These are phyloP conservation scores for Strigops habroptila DNA, from an alignment of 2,113 vertebrate species.

Conservation along the genomic window DNA sequence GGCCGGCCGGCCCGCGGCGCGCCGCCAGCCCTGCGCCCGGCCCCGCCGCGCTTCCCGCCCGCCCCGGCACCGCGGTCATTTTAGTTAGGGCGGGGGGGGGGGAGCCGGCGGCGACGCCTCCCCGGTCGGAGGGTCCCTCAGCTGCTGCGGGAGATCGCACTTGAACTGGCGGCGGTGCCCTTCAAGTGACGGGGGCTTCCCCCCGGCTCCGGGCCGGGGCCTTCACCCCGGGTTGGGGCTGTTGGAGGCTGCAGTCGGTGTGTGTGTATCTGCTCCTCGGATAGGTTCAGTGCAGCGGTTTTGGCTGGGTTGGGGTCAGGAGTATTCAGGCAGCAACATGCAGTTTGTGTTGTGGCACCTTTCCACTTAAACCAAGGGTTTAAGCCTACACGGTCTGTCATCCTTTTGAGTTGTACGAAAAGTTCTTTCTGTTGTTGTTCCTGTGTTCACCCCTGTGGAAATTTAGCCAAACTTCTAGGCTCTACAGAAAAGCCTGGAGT, in stretches of 20 bases:
- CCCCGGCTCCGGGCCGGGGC: not conserved
- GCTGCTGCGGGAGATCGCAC: not conserved
- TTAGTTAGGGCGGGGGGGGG: too few relatives aligned
- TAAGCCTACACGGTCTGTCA: rapidly evolving
- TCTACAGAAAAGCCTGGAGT: not conserved
- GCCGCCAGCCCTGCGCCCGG: not conserved
- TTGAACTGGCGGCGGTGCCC: not conserved
- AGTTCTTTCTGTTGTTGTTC: not conserved
- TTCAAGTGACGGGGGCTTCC: not conserved
- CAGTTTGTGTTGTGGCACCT: not conserved
- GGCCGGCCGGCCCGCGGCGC: not conserved
- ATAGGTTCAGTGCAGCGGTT: not conserved
- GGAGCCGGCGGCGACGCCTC: not conserved
- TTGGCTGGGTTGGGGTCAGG: not conserved
- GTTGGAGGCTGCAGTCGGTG: not conserved
- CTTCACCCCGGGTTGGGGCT: not conserved
- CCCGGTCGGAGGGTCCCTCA: not conserved
- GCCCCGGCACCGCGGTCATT: not conserved
- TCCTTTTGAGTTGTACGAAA: not conserved
- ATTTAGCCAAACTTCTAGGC: not conserved
- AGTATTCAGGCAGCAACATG: rapidly evolving
- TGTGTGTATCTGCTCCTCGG: not conserved
- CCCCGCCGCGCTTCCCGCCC: not conserved
- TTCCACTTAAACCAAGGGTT: rapidly evolving
- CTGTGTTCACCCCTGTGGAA: not conserved